Conservation (phyloP, 2,888 invertebrate species). For the Chelonus formosanus region DNA sequence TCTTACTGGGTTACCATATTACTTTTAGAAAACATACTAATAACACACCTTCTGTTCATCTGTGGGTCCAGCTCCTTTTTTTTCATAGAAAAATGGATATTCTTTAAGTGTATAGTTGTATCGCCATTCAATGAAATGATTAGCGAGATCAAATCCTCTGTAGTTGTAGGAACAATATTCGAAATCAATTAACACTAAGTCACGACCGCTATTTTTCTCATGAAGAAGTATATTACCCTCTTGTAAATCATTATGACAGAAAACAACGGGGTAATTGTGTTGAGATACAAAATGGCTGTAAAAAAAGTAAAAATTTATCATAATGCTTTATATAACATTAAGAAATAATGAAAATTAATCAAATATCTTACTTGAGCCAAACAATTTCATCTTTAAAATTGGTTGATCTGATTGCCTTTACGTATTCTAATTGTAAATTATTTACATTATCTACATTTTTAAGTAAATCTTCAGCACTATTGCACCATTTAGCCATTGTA, state of each 20-base stretch:
- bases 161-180: conserved; percentile 97
- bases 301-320: conserved; percentile 44
- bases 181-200: conserved; percentile 86
- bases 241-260: conserved; percentile 95
- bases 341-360: no score
- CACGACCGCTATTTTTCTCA: conserved; percentile 68
- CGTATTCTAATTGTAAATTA: conserved; percentile 48
- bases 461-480: conserved; percentile 68
- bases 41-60: conserved; percentile 79
- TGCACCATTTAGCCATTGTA: conserved; percentile 82
- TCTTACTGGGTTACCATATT: conserved; percentile 15
- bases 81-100: conserved; percentile 80
- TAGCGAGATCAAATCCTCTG: conserved; percentile 91
- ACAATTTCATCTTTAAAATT: conserved; percentile 53
- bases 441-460: conserved; percentile 60
- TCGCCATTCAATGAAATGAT: conserved; percentile 93
- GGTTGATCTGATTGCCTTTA: conserved; percentile 51
- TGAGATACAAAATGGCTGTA: conserved; percentile 61
- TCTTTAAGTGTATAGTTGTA: conserved; percentile 85
- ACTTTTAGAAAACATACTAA: background rate
- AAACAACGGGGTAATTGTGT: conserved; percentile 77
- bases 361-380: conserved; percentile 56
- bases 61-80: conserved; percentile 76
- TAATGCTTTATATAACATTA: background rate
- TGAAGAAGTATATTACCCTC: conserved; percentile 80